A percentile compares a stretch with the other conserved stretches of the same genome.
Evolutionary conservation across 2,888 invertebrate species (phyloP).

Genomic region (Mythimna lalbum): DNA sequence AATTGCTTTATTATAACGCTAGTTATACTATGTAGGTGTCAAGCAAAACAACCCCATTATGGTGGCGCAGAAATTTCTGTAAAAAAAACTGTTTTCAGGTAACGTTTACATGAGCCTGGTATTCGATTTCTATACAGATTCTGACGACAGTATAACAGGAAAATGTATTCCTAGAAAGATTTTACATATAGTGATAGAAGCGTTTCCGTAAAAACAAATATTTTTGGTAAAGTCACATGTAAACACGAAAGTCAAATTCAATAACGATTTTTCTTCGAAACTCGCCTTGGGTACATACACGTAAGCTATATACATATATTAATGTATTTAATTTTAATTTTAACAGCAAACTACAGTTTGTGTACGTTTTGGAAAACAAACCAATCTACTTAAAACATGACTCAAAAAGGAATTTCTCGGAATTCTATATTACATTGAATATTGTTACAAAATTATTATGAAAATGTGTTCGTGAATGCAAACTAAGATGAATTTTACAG

Average conservation of each 20-base stretch:
- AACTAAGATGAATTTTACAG: background rate
- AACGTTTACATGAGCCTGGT: slow-evolving; percentile 27
- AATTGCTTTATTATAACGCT: slow-evolving; percentile 7
- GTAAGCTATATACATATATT: slow-evolving; percentile 4
- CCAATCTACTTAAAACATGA: background rate
- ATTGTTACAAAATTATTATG: background rate
- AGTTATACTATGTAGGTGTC: background rate
- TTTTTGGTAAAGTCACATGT: slow-evolving; percentile 34
- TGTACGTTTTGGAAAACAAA: background rate
- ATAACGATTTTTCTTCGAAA: slow-evolving; percentile 33
- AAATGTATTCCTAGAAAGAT: slow-evolving; percentile 24
- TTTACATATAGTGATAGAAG: slow-evolving; percentile 12
- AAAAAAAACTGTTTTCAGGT: background rate
- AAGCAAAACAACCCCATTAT: background rate
- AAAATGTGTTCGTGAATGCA: background rate
- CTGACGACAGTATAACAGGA: slow-evolving; percentile 17
- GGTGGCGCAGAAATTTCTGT: background rate
- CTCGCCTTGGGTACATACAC: background rate
- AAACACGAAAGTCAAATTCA: slow-evolving; percentile 28
- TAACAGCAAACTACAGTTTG: background rate
- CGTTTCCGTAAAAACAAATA: slow-evolving; percentile 33
- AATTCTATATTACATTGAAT: background rate
- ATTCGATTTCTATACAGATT: slow-evolving; percentile 26
- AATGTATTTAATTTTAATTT: slow-evolving; percentile 1
- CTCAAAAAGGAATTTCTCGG: background rate